phyloP scores from a whole-genome alignment of 2,888 invertebrate species.

The Cephus pulcher region DNA sequence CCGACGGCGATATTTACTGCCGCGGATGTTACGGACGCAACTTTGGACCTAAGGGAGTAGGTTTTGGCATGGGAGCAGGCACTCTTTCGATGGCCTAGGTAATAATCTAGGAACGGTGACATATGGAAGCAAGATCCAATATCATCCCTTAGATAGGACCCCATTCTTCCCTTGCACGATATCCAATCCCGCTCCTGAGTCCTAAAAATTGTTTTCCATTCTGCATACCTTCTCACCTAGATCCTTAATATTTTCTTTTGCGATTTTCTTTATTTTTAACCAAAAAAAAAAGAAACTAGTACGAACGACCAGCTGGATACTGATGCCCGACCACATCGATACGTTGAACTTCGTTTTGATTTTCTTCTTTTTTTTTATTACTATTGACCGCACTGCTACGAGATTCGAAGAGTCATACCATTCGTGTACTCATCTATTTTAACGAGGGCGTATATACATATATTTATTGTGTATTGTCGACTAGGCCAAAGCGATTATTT shows the following conservation, averaged over 20 bases:
- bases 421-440: background rate
- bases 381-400: slow-evolving; percentile 20
- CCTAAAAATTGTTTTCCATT: background rate
- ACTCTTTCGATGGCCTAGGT: slow-evolving; percentile 87
- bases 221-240: background rate
- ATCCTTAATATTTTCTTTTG: background rate
- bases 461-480: slow-evolving; percentile 26
- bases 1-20: slow-evolving; percentile 94
- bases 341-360: slow-evolving; percentile 3
- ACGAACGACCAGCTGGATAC: slow-evolving; percentile 30
- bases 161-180: background rate
- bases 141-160: background rate
- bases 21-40: slow-evolving; percentile 89
- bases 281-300: slow-evolving; percentile 17
- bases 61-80: slow-evolving; percentile 92
- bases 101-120: slow-evolving; percentile 6
- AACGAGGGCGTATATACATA: background rate
- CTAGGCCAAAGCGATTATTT: slow-evolving; percentile 38
- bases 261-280: slow-evolving; percentile 3
- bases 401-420: slow-evolving; percentile 3
- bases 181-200: background rate
- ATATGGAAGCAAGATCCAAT: background rate
- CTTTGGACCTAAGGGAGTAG: slow-evolving; percentile 90
- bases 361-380: slow-evolving; percentile 4
- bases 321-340: slow-evolving; percentile 26